Percentiles rank a stretch among this genome's conserved stretches.
Evolutionary conservation across 2,888 invertebrate species (phyloP).

Genomic region (Perithous albicinctus): DNA sequence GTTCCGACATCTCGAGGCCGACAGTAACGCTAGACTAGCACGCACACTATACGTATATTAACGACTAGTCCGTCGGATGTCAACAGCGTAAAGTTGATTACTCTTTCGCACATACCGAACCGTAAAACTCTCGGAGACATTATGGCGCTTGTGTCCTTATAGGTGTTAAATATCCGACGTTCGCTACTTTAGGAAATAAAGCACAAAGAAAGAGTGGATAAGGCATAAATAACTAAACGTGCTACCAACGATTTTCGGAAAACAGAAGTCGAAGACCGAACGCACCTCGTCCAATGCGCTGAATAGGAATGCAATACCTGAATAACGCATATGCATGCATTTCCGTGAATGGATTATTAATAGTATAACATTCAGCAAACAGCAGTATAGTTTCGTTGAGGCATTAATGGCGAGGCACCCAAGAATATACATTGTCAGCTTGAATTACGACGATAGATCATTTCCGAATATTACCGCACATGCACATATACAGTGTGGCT

Average conservation of each 20-base stretch:
- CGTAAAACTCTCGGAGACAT: neutral
- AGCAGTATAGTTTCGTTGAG: neutral
- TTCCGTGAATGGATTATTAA: too few species aligned
- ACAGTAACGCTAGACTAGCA: neutral
- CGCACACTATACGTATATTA: neutral
- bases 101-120: conserved; percentile 16
- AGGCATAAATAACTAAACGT: conserved; percentile 5
- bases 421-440: neutral
- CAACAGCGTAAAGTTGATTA: conserved; percentile 22
- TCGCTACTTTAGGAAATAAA: neutral
- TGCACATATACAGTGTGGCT: neutral
- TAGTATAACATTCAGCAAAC: neutral
- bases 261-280: neutral
- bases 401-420: neutral
- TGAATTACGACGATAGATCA: neutral
- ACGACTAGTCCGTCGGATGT: neutral
- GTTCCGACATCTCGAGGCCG: too few species aligned
- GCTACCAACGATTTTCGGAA: neutral
- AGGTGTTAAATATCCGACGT: neutral
- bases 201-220: neutral
- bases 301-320: neutral
- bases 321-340: neutral
- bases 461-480: conserved; percentile 2
- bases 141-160: neutral
- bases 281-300: neutral